Conservation (phyloP, 2,113 vertebrate species). For the Rhabdornis inornatus region DNA sequence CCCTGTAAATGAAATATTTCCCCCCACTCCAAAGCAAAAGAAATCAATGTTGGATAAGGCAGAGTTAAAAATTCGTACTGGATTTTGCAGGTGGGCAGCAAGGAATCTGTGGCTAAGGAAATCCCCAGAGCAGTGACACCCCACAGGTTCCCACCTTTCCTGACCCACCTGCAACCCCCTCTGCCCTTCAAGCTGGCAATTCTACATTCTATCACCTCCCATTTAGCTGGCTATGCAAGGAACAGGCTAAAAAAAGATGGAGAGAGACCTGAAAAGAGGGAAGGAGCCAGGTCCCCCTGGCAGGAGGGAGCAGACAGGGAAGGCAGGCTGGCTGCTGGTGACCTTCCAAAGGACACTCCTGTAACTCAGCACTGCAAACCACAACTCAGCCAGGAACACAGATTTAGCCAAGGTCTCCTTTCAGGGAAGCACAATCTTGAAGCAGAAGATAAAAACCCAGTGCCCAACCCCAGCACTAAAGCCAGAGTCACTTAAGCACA, state of each 20-base stretch:
- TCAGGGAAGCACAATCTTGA: background rate
- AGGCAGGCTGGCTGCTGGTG: background rate
- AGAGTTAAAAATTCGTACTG: accelerated
- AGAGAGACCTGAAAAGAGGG: background rate
- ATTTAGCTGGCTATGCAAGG: background rate
- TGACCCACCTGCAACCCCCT: background rate
- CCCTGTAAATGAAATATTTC: too few species aligned
- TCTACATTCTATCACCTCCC: background rate
- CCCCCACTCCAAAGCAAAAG: background rate
- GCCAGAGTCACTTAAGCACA: background rate
- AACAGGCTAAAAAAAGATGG: background rate
- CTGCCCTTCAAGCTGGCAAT: background rate
- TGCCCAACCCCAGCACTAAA: background rate
- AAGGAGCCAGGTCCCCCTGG: accelerated
- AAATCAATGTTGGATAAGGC: background rate
- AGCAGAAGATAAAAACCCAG: background rate
- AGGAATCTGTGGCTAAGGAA: accelerated
- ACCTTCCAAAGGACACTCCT: background rate
- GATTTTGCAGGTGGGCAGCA: background rate
- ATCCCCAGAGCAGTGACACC: background rate
- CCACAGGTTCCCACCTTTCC: background rate
- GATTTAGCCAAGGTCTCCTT: background rate
- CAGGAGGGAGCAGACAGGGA: background rate
- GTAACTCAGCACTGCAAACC: background rate
- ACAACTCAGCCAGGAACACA: accelerated